A percentile compares a stretch with the other conserved stretches of the same genome.
Conservation (phyloP, 2,888 invertebrate genomes). For the Pseudolycoriella hygida region DNA sequence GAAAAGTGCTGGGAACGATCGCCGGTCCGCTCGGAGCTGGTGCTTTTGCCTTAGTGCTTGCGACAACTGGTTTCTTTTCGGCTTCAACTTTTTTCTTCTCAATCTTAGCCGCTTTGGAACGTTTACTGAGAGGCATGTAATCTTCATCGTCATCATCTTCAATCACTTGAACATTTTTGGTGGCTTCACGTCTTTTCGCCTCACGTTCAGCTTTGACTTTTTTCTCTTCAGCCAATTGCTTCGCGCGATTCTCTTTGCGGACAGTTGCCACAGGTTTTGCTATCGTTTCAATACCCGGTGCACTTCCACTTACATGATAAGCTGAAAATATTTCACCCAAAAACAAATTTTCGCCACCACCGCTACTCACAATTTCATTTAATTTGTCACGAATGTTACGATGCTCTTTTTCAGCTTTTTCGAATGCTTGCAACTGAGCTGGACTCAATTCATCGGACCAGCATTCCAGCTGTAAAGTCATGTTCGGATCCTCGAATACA, state of each 20-base stretch:
- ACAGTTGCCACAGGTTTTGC: constrained; percentile 15
- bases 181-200: constrained; percentile 26
- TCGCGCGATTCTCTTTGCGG: constrained; percentile 11
- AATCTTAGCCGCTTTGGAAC: constrained; percentile 17
- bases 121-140: constrained; percentile 30
- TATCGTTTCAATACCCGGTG: constrained; percentile 11
- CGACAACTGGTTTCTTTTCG: constrained; percentile 15
- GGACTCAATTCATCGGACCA: constrained; percentile 53
- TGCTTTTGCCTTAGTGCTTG: not conserved
- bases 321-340: constrained; percentile 47
- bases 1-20: constrained; percentile 27
- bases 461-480: constrained; percentile 47
- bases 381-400: constrained; percentile 42
- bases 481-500: constrained; percentile 24
- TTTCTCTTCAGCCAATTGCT: constrained; percentile 4
- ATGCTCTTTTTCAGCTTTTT: constrained; percentile 46
- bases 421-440: constrained; percentile 42
- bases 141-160: constrained; percentile 29
- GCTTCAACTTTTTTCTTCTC: constrained; percentile 18
- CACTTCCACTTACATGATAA: constrained; percentile 38
- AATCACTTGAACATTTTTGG: constrained; percentile 19
- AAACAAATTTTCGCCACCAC: constrained; percentile 44
- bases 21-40: constrained; percentile 13
- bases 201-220: constrained; percentile 12
- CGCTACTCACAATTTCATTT: constrained; percentile 37